A percentile compares a stretch with the other conserved stretches of the same genome.
phyloP scores from a whole-genome alignment of 2,888 invertebrate genomes.

The Aleiodes testaceus region DNA sequence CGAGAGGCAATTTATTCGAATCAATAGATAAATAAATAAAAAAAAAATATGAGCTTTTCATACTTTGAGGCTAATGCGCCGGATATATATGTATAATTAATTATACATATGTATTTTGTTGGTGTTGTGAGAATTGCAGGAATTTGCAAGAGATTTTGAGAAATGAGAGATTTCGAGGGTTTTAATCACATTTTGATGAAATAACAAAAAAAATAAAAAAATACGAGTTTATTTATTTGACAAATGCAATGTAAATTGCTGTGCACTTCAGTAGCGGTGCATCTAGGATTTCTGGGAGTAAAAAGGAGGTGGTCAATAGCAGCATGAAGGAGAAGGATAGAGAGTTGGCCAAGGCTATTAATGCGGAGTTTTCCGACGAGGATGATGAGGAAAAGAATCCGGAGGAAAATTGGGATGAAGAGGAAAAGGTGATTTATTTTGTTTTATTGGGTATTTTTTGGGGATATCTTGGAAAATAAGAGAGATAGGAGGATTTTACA shows the following conservation, averaged over 20 bases:
- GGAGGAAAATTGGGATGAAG: slow-evolving; percentile 68
- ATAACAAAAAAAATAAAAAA: slow-evolving; percentile 54
- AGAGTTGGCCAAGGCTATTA: slow-evolving; percentile 71
- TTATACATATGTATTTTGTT: slow-evolving; percentile 45
- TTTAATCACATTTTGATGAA: no score
- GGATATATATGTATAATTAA: slow-evolving; percentile 42
- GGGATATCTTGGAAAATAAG: background rate
- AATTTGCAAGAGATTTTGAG: no score
- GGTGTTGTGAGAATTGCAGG: slow-evolving; percentile 58
- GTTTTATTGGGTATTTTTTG: slow-evolving; percentile 5
- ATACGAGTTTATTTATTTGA: slow-evolving; percentile 32
- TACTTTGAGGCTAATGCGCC: slow-evolving; percentile 52
- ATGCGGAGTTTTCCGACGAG: slow-evolving; percentile 70
- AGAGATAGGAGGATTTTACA: no score
- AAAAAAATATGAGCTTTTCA: slow-evolving; percentile 16
- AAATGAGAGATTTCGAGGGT: no score
- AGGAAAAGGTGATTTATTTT: slow-evolving; percentile 61
- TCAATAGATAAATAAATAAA: no score
- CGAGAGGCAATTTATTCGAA: no score
- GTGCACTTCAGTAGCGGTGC: slow-evolving; percentile 70
- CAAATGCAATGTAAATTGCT: slow-evolving; percentile 58
- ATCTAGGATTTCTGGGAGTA: slow-evolving; percentile 71
- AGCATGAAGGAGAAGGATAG: slow-evolving; percentile 71
- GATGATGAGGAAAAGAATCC: slow-evolving; percentile 68
- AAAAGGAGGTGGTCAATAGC: slow-evolving; percentile 69